Evolutionary conservation across 2,797 vertebrate species (phyloP), one percentile per base, ranked within the genome.

Genomic region (Lepilemur ruficaudatus): DNA sequence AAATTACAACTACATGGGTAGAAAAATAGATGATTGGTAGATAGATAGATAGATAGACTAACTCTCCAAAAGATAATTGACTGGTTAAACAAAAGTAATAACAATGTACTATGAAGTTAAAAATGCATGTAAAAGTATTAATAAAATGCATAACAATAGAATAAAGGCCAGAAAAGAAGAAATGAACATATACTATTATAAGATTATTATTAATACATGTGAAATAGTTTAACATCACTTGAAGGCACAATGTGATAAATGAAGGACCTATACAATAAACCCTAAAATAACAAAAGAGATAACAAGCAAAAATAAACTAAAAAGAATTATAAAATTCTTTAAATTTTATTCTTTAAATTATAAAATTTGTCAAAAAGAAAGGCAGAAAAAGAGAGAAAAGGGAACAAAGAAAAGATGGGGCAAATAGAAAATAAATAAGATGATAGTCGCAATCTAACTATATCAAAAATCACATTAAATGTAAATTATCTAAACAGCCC

Each of bases 381-480:
- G 9, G 17, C 22, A 82, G 32, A 79, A 89, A 82, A 86, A 30
- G 28, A 79, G 6, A 10, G 13, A 76, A 84, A 85, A 13, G 8
- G 7, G n/a, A 81, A 84, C 20, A 69, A 48, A 41, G 65, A 55
- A 92, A 55, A 93, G 3, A 89, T 38, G 2, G 6, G 8, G 15
- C 30, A 85, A 93, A 92, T 52, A 75, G 15, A 90, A 89, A n/a
- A n/a, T n/a, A n/a, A 95, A 82, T 55, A 91, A 82, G 4, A 79
- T 83, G 22, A 83, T 22, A 72, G 35, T 85, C 4, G 50, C 35
- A 87, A 61, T 57, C 32, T 50, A 55, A 48, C 46, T 52, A 61
- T 67, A 91, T 9, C 38, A 57, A 50, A 79, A 92, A 84, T 81
- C 22, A 76, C 25, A 81, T 83, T 93, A 89, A 90, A 87, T 90